These are phyloP conservation scores for Subacronicta megacephala DNA, from an alignment of 2,888 invertebrate genomes.

Conservation along the genomic window DNA sequence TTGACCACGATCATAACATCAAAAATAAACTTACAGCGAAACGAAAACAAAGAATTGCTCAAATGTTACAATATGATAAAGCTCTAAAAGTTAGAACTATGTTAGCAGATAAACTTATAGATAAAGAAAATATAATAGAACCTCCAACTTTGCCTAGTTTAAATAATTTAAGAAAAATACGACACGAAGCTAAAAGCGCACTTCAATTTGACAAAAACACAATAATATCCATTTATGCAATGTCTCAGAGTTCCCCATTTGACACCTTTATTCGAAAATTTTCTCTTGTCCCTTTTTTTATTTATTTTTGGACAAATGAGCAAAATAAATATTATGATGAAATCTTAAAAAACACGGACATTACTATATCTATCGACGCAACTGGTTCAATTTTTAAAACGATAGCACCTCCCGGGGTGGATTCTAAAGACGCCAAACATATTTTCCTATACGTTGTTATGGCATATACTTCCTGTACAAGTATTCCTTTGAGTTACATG, in stretches of 20 bases:
- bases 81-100: slow-evolving; percentile 23
- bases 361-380: slow-evolving; percentile 22
- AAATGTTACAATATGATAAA: slow-evolving; percentile 18
- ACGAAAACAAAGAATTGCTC: slow-evolving; percentile 15
- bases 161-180: slow-evolving; percentile 25
- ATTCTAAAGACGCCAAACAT: slow-evolving; percentile 20
- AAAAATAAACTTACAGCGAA: slow-evolving; percentile 27
- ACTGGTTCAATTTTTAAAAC: slow-evolving; percentile 34
- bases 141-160: slow-evolving; percentile 34
- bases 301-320: slow-evolving; percentile 34
- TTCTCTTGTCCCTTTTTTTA: slow-evolving; percentile 29
- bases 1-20: slow-evolving; percentile 23
- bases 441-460: slow-evolving; percentile 31
- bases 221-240: too few relatives aligned
- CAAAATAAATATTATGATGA: slow-evolving; percentile 29
- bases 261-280: slow-evolving; percentile 28
- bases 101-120: slow-evolving; percentile 24
- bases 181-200: slow-evolving; percentile 25
- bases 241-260: slow-evolving; percentile 27
- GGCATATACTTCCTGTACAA: slow-evolving; percentile 30
- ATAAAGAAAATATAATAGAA: slow-evolving; percentile 16
- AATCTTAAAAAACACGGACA: slow-evolving; percentile 27
- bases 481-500: slow-evolving; percentile 36
- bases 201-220: slow-evolving; percentile 32
- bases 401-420: slow-evolving; percentile 28